Evolutionary conservation across 2,888 invertebrate genomes (phyloP), one percentile per base, ranked within the genome.

Genomic region (Gryllus longicercus): DNA sequence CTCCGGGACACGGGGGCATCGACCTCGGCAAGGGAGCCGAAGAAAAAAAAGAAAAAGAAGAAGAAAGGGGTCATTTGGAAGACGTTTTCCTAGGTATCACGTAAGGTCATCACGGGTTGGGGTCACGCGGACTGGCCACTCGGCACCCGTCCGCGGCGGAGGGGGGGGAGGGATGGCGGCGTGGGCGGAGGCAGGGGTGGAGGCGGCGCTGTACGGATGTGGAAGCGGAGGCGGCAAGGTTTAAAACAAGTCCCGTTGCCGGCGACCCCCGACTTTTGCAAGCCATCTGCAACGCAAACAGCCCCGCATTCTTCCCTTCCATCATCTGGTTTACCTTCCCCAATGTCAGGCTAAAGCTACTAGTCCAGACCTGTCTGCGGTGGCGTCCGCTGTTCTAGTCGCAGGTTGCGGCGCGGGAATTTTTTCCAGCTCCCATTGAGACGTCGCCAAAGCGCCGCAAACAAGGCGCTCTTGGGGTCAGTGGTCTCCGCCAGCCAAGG

Each of bases 41-140:
- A 63, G 63, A 63, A 63, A 63, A 63, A 63, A 63, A n/a, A n/a
- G 12, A 63, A 11, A 63, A 63, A n/a, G 63, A 63, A n/a, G 63
- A 63, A 63, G 63, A 63, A 63, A 63, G 63, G 63, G 63, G 63
- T 63, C 63, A 63, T 63, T 63, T 63, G 63, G 63, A n/a, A 63
- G 63, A 63, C 63, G 63, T 63, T 63, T 63, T 63, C 63, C 63
- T 63, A 63, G 63, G n/a, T 63, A 63, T 63, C 63, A n/a, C 63
- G 63, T 18, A 63, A n/a, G 63, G 63, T 63, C 63, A 63, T 63
- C 63, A 18, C 16, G n/a, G 16, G 14, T 4, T 14, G 63, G n/a
- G 63, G 63, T 63, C 63, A 63, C n/a, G 16, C 63, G n/a, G 16
- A 63, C 63, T 63, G 63, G 63, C n/a, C 63, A 63, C 63, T 63